phyloP scores from a whole-genome alignment of 2,797 vertebrate species.

The Gila robusta region DNA sequence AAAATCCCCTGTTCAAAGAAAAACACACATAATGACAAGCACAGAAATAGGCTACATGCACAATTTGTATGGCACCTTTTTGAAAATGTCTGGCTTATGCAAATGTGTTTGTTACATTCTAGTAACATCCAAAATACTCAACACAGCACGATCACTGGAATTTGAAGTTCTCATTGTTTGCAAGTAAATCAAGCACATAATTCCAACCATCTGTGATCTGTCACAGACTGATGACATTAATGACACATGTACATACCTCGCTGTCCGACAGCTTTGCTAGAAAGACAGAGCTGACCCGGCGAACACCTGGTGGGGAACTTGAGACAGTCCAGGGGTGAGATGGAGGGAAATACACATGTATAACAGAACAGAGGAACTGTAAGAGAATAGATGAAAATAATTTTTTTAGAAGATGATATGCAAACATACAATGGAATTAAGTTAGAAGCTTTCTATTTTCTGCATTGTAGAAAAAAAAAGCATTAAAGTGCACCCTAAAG shows the following conservation, averaged over 20 bases:
- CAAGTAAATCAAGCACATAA: not conserved
- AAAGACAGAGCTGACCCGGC: conserved; percentile 75
- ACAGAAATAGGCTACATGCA: not conserved
- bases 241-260: not conserved
- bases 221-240: not conserved
- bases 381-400: not conserved
- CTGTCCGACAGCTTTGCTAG: conserved; percentile 73
- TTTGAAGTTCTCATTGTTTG: not conserved
- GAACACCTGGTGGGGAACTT: conserved; percentile 75
- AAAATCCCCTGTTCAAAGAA: conserved; percentile 70
- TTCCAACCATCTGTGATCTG: not conserved
- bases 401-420: not conserved
- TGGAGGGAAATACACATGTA: conserved; percentile 81
- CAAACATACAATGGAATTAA: not conserved
- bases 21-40: conserved; percentile 6
- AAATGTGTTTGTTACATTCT: too few relatives aligned
- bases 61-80: not conserved
- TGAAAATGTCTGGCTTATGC: not conserved
- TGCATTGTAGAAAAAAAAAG: not conserved
- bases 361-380: conserved; percentile 79
- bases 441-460: not conserved
- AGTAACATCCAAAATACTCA: not conserved
- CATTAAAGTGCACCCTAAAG: not conserved
- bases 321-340: conserved; percentile 81
- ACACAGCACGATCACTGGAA: not conserved